phyloP scores from a whole-genome alignment of 1,140 invertebrate genomes.

The Papilio polyxenes region DNA sequence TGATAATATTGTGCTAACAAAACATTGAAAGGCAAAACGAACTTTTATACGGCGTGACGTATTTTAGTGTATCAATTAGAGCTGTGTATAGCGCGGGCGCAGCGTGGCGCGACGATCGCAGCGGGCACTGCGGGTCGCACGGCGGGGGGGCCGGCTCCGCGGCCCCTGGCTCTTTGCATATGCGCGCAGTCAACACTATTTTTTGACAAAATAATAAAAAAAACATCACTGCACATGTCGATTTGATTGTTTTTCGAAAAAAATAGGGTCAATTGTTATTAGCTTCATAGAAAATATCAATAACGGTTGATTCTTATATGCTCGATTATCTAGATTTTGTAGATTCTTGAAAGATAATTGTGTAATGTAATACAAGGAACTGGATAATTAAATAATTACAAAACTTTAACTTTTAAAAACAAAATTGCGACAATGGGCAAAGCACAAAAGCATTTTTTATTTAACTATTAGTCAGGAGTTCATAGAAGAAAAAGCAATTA shows the following conservation, averaged over 20 bases:
- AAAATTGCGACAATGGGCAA: conserved; percentile 47
- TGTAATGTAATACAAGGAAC: neutral
- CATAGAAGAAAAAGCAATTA: conserved; percentile 68
- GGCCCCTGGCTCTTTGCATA: conserved; percentile 50
- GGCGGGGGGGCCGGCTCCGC: conserved; percentile 36
- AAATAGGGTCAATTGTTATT: conserved; percentile 9
- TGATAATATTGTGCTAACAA: conserved; percentile 42
- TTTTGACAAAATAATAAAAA: conserved; percentile 45
- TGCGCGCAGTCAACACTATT: conserved; percentile 62
- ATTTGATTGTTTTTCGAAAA: neutral
- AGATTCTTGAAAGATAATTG: neutral
- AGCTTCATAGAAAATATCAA: conserved; percentile 3
- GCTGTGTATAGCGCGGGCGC: conserved; percentile 70
- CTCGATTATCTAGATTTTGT: neutral
- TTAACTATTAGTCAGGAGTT: conserved; percentile 39
- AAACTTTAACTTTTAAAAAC: conserved; percentile 34
- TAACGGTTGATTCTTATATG: neutral
- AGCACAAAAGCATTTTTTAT: conserved; percentile 54
- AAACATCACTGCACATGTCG: conserved; percentile 25
- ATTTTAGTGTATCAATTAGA: conserved; percentile 79
- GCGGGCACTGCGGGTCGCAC: conserved; percentile 52
- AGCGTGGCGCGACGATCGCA: conserved; percentile 62
- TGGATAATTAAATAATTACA: neutral
- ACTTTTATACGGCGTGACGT: conserved; percentile 61
- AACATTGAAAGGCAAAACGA: conserved; percentile 49